These are phyloP conservation scores for Pungitius pungitius DNA, from an alignment of 2,113 vertebrate species.

Conservation along the genomic window DNA sequence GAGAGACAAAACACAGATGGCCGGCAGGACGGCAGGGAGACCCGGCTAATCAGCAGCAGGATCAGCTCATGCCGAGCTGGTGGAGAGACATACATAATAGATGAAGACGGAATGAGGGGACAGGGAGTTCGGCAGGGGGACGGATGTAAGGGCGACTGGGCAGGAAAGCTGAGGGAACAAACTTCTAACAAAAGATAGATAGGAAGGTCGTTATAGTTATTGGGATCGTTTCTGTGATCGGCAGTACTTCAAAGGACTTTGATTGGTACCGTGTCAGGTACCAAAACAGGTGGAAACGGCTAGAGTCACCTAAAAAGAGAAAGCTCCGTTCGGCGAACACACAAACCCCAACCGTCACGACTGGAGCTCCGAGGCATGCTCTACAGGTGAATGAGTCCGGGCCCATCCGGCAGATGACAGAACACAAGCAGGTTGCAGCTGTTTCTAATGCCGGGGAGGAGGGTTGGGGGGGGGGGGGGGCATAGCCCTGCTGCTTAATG, in stretches of 20 bases:
- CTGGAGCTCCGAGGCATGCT: not conserved
- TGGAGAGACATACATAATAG: not conserved
- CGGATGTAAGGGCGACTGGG: not conserved
- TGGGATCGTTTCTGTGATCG: no score
- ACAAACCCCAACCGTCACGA: not conserved
- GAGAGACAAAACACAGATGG: slow-evolving; percentile 61
- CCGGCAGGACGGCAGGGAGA: slow-evolving; percentile 44
- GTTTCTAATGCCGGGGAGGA: slow-evolving; percentile 46
- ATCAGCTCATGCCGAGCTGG: slow-evolving; percentile 21
- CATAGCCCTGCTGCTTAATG: slow-evolving; percentile 49
- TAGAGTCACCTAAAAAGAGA: no score
- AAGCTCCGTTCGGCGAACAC: not conserved
- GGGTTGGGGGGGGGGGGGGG: slow-evolving; percentile 46
- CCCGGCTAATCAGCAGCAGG: slow-evolving; percentile 17
- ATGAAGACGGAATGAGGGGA: slow-evolving; percentile 6
- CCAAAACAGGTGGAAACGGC: not conserved
- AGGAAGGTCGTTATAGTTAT: not conserved
- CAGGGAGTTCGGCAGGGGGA: not conserved
- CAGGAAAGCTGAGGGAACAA: not conserved
- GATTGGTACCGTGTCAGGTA: not conserved
- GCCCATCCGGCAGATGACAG: slow-evolving; percentile 15
- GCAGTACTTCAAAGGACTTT: not conserved
- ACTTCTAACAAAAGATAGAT: not conserved
- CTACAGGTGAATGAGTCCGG: slow-evolving; percentile 49
- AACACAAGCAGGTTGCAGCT: slow-evolving; percentile 51